Percentiles rank a stretch among this genome's conserved stretches.
These are phyloP conservation scores for Cheilosia pagana DNA, from an alignment of 2,888 invertebrate species.

Conservation along the genomic window DNA sequence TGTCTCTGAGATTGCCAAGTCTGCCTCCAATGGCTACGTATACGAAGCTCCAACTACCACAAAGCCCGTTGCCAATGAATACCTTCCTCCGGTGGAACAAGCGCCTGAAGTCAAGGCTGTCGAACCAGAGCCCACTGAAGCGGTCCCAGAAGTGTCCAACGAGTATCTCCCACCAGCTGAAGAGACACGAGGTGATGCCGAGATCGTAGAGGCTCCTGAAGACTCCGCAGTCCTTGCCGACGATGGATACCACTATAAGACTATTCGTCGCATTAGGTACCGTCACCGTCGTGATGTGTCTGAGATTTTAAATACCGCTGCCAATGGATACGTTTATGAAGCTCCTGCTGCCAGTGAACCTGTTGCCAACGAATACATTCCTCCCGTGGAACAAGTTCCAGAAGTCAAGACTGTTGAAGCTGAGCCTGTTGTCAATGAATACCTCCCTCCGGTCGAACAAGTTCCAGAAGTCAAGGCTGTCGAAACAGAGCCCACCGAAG, in stretches of 20 bases:
- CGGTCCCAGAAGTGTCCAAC: slow-evolving; percentile 74
- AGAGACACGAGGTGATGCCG: slow-evolving; percentile 11
- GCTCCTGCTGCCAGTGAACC: slow-evolving; percentile 33
- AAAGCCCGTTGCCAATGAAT: slow-evolving; percentile 15
- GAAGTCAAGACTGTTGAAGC: slow-evolving; percentile 20
- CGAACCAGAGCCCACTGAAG: slow-evolving; percentile 60
- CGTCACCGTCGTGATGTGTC: slow-evolving; percentile 63
- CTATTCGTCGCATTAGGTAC: slow-evolving; percentile 40
- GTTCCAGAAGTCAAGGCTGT: slow-evolving; percentile 26
- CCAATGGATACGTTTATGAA: slow-evolving; percentile 41
- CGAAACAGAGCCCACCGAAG: slow-evolving; percentile 8
- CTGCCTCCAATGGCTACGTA: slow-evolving; percentile 27
- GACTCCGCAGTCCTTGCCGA: slow-evolving; percentile 38
- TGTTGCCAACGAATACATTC: slow-evolving; percentile 25
- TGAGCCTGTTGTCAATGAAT: slow-evolving; percentile 17
- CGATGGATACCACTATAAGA: slow-evolving; percentile 55
- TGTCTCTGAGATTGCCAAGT: slow-evolving; percentile 47
- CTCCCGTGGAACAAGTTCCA: slow-evolving; percentile 29
- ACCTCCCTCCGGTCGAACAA: slow-evolving; percentile 32
- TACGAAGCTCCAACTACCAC: slow-evolving; percentile 41
- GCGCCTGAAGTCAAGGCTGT: background rate
- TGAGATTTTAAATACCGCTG: slow-evolving; percentile 26
- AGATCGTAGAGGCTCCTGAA: slow-evolving; percentile 24
- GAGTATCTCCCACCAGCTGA: slow-evolving; percentile 77
- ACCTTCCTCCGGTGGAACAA: slow-evolving; percentile 48